Evolutionary conservation across 30 jellyfish, hydroid and myxozoan genomes (phyloP), one percentile per base, ranked within the genome.

Genomic region (Aurelia aurita): DNA sequence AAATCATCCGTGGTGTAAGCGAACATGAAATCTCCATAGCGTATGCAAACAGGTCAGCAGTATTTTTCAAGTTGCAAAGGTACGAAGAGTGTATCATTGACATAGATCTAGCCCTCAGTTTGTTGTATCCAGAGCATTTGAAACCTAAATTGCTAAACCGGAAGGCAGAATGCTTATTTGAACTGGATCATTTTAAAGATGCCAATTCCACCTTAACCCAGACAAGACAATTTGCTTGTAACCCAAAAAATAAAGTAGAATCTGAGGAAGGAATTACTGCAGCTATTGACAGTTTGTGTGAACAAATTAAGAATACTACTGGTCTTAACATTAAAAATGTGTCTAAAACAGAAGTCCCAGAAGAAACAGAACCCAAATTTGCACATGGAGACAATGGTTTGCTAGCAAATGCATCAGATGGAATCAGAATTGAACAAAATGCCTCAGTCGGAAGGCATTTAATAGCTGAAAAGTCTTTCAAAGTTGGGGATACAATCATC

Each of bases 31-130:
- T 80, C 18, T 76, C 94, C 16, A 92, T 87, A 8, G 87, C 91
- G 10, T 88, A 53, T 62, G 98, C 90, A 1, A 93, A 93, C 82
- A 97, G 98, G 49, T 87, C 98, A 4, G 98, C 98, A 10, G 97
- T 93, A 12, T 71, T 93, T 23, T 88, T 81, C 61, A 58, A 76
- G 27, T 53, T 46, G 78, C 44, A 61, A 11, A 27, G 31, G 35
- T 84, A 27, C 81, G 39, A 62, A 25, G 58, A 87, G 59, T 93
- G 98, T 60, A 74, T 93, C 18, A 69, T n/a, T 5, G 98, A 93
- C 67, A 93, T 93, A 44, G 83, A 80, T 1, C 31, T 1, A 55
- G 97, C 98, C 18, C 66, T 82, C 44, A 44, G 26, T 45, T 49
- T 43, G 34, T 62, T 64, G 11, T 93, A 89, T 54, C 97, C 97